Evolutionary conservation across 2,113 vertebrate species (phyloP).

Genomic region (Burhinus oedicnemus): DNA sequence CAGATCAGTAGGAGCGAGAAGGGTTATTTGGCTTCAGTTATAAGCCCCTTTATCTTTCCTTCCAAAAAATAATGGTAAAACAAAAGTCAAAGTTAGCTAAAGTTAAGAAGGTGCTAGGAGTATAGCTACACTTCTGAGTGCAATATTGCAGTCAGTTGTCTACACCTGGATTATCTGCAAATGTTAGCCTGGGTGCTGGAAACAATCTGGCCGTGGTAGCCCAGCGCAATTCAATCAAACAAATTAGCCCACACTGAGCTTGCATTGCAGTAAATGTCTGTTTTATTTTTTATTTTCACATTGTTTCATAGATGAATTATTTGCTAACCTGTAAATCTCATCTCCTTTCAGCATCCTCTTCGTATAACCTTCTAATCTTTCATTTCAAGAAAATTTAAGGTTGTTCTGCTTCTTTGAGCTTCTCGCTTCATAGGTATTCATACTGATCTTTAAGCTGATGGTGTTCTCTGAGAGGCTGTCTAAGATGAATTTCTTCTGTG

Average conservation of each 20-base stretch:
- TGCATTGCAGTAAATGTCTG: neutral
- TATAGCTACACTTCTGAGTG: neutral
- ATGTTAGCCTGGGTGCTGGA: neutral
- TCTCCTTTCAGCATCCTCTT: neutral
- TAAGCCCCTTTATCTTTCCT: neutral
- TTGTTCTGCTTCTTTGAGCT: neutral
- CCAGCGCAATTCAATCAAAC: neutral
- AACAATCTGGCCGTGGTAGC: neutral
- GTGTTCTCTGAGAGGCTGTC: neutral
- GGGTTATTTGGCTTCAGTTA: neutral
- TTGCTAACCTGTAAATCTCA: neutral
- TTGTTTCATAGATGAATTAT: neutral
- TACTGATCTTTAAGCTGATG: conserved; percentile 31
- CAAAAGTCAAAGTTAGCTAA: neutral
- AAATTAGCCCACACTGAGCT: neutral
- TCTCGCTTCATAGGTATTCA: conserved; percentile 10
- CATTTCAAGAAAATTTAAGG: neutral
- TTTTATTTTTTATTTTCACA: neutral
- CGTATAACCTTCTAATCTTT: neutral
- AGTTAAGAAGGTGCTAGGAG: neutral
- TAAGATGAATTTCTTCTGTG: conserved; percentile 29
- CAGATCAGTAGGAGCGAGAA: neutral
- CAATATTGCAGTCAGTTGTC: neutral
- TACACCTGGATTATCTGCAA: neutral
- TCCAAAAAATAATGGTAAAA: neutral